Base-by-base conservation (phyloP, 37 sponge, comb jelly and placozoan genomes). In the Haliclona indistincta region DNA sequence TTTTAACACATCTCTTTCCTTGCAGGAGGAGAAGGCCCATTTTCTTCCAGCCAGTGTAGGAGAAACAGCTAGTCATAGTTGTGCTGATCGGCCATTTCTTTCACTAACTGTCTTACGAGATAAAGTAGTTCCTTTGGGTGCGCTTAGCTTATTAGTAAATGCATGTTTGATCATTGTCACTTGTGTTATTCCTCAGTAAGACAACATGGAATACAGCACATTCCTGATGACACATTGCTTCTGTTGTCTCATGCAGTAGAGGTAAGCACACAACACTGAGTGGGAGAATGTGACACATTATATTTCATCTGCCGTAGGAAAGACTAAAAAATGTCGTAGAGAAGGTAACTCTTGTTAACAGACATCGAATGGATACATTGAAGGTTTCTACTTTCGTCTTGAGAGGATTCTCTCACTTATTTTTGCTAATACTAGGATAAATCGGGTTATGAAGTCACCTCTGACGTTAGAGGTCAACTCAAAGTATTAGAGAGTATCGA, bases 401-500 rank as follows among this genome's bases (percentile, higher is more conserved):
- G 47, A 40, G 2, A 38, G 5, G n/a, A 51, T 25, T 10, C 54
- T 60, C 6, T 2, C 22, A 58, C 58, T 23, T 26, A 54, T 8
- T 29, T n/a, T n/a, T 76, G 58, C 58, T 10, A n/a, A 77, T 29
- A 19, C 17, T 68, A 93, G 93, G 93, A 93, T 64, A 67, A 80
- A 11, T 56, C 3, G 8, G 54, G 72, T 38, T 85, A 86, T 36
- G 72, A 68, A 47, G 44, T 82, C 35, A 39, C n/a, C 35, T 70
- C 75, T 2, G 73, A 88, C 44, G 74, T 76, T 22, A 68, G 84
- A 26, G 74, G 66, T 39, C 89, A 88, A 70, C 71, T 93, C 47
- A 77, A 83, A 44, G 67, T 88, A 15, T 71, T 93, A 35, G 93
- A 93, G 67, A 40, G 75, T 19, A 85, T 93, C 37, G 93, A 93